These are phyloP conservation scores for Merops nubicus DNA, from an alignment of 2,113 vertebrate genomes.

Conservation along the genomic window DNA sequence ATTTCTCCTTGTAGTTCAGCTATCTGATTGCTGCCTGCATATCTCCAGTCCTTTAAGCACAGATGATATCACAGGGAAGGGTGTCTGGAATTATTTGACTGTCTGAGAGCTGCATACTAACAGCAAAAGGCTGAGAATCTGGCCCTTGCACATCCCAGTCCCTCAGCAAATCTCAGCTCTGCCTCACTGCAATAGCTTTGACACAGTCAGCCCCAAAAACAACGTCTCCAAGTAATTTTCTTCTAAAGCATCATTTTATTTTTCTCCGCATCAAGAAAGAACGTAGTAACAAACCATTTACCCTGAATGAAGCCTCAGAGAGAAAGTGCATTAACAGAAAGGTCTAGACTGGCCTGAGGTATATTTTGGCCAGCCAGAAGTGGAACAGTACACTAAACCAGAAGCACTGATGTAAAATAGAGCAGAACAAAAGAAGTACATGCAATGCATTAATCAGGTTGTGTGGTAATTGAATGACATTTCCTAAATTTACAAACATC, in stretches of 20 bases:
- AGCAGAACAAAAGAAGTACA: slow-evolving; percentile 15
- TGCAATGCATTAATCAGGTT: slow-evolving; percentile 22
- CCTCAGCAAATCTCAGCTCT: neutral
- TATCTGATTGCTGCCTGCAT: slow-evolving; percentile 42
- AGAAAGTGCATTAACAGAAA: slow-evolving; percentile 28
- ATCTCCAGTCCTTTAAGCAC: slow-evolving; percentile 6
- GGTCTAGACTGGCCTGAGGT: slow-evolving; percentile 40
- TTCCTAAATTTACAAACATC: slow-evolving; percentile 37
- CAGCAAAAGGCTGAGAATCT: neutral
- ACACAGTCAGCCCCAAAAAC: neutral
- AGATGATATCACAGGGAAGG: slow-evolving; percentile 33
- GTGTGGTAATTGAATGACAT: slow-evolving; percentile 25
- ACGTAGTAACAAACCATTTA: neutral
- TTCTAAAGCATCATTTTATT: slow-evolving; percentile 17
- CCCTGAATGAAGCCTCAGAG: neutral
- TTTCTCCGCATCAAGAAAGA: neutral
- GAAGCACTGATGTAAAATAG: neutral
- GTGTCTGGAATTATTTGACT: slow-evolving; percentile 31
- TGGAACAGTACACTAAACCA: neutral
- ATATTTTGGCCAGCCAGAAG: slow-evolving; percentile 23
- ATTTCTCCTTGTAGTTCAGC: slow-evolving; percentile 32
- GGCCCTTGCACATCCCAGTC: neutral
- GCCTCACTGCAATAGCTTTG: neutral
- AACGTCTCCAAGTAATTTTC: neutral
- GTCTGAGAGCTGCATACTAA: neutral